phyloP scores from a whole-genome alignment of 2,888 invertebrate species.

The Glomeris marginata region DNA sequence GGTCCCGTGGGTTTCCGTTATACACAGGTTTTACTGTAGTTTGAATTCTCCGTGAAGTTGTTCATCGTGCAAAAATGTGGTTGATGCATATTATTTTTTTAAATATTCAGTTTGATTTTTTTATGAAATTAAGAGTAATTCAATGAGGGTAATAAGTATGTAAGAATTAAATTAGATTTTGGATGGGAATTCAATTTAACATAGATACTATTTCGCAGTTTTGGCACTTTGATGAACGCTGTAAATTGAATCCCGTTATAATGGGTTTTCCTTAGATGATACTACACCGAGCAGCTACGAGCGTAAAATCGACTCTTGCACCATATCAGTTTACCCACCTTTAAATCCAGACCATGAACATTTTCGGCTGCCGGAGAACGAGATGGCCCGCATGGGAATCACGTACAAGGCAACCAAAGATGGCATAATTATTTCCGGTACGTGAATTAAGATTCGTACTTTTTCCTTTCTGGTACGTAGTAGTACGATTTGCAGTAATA shows the following conservation, averaged over 20 bases:
- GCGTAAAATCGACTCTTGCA: slow-evolving; percentile 78
- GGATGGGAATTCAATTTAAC: background rate
- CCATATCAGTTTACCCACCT: slow-evolving; percentile 84
- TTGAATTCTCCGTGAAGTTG: too few species aligned
- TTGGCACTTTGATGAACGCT: too few species aligned
- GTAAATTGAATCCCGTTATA: background rate
- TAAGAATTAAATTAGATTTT: too few species aligned
- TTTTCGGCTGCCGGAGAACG: slow-evolving; percentile 56
- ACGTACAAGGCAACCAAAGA: slow-evolving; percentile 79
- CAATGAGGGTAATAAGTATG: too few species aligned
- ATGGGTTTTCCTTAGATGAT: slow-evolving; percentile 19
- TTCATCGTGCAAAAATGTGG: too few species aligned
- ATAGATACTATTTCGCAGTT: background rate
- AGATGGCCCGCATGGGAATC: slow-evolving; percentile 57
- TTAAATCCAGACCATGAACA: slow-evolving; percentile 92
- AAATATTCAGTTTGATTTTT: too few species aligned
- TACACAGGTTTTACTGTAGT: too few species aligned
- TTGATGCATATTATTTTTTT: too few species aligned
- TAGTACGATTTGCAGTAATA: too few species aligned
- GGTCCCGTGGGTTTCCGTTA: too few species aligned
- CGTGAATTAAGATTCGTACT: background rate
- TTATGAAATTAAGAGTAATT: too few species aligned
- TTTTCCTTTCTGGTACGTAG: too few species aligned
- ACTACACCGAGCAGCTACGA: slow-evolving; percentile 31
- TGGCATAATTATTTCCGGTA: slow-evolving; percentile 54